These are phyloP conservation scores for Kryptopterus vitreolus DNA, from an alignment of 2,797 vertebrate genomes.

Conservation along the genomic window DNA sequence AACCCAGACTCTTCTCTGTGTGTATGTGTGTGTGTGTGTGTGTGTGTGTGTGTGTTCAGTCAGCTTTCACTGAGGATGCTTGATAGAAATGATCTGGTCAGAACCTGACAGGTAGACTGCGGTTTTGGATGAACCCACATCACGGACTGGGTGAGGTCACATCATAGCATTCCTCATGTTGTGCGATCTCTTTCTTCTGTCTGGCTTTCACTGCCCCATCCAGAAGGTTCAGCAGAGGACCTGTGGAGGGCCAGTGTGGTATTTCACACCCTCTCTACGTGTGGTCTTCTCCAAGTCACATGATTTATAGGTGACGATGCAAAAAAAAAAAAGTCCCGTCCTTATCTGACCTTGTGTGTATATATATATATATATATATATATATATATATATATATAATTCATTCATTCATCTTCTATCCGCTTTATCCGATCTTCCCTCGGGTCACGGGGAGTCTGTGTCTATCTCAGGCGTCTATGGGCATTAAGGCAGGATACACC, in stretches of 20 bases:
- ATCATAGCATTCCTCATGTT: background rate
- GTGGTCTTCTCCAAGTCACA: background rate
- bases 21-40: background rate
- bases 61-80: constrained; percentile 21
- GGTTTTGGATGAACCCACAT: background rate
- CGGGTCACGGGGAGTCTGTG: too few relatives aligned
- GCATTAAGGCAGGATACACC: too few relatives aligned
- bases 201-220: background rate
- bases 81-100: background rate
- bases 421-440: too few relatives aligned
- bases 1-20: background rate
- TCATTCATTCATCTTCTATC: too few relatives aligned
- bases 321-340: background rate
- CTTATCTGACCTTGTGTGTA: background rate
- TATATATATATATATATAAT: background rate
- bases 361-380: background rate
- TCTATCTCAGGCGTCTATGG: too few relatives aligned
- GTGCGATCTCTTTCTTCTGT: background rate
- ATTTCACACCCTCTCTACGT: constrained; percentile 7
- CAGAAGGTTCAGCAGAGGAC: background rate
- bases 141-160: background rate
- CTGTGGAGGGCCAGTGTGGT: background rate
- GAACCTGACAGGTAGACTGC: background rate
- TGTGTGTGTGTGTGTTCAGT: background rate
- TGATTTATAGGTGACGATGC: background rate